Evolutionary conservation across 2,888 invertebrate genomes (phyloP), one percentile per base, ranked within the genome.

Genomic region (Melanophora roralis): DNA sequence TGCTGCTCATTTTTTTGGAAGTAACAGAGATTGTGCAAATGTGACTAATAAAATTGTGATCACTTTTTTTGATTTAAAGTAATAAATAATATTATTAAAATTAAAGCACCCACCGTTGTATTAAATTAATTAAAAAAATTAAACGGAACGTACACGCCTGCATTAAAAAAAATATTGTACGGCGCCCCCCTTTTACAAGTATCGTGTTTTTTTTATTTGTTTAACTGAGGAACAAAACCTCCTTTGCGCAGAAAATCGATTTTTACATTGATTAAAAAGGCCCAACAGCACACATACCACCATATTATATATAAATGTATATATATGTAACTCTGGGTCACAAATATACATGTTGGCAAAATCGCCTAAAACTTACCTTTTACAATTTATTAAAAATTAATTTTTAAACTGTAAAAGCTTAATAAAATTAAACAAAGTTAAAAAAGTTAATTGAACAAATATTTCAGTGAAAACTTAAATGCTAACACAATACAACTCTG

Each of bases 241-340:
- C 82, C 86, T 86, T 84, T 88, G 87, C 87, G 86, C 87, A 87
- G 86, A 86, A 83, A 88, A 88, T 88, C 88, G 88, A 88, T 88
- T 86, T 87, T 86, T 87, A 85, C 81, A 83, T 75, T 77, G 73
- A 76, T 81, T 81, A 75, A 73, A 27, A 74, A 75, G 32, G 36
- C 59, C 45, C 36, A 38, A 27, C 27, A 27, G 6, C 74, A 43
- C 14, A 45, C 12, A 59, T 59, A 73, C 67, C 47, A 65, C 16
- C 11, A 57, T 34, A 21, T n/a, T n/a, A n/a, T 6, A 27, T 27
- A 27, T 5, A 59, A 55, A 16, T 34, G 60, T 59, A n/a, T n/a
- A n/a, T n/a, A n/a, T n/a, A n/a, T n/a, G n/a, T 34, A 34, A 36
- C 59, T 67, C 19, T 19, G 21, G 12, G 32, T 59, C 43, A 27